Percentiles rank a stretch among this genome's conserved stretches.
Evolutionary conservation across 2,113 vertebrate species (phyloP).

Genomic region (Podilymbus podiceps): DNA sequence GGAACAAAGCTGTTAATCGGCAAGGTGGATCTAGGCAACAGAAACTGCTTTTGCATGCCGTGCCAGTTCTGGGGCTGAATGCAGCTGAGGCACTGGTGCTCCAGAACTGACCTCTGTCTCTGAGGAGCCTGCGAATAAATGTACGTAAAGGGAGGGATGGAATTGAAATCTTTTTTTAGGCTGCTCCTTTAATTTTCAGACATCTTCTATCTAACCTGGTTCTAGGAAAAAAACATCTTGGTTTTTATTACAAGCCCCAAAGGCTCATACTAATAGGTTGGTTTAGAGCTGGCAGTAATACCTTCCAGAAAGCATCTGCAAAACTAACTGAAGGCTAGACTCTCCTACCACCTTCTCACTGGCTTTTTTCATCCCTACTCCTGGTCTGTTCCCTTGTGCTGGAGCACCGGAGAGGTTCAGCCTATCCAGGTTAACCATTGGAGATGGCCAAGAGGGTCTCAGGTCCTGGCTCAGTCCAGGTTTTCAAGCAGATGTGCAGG

Average conservation of each 20-base stretch:
- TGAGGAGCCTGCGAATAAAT: neutral
- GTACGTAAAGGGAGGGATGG: neutral
- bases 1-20: neutral
- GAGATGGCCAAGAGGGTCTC: neutral
- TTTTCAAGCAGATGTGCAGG: neutral
- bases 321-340: neutral
- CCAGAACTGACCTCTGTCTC: neutral
- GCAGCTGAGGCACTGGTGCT: neutral
- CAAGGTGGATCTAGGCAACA: neutral
- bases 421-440: too few species aligned
- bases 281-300: slow-evolving; percentile 40
- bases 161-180: neutral
- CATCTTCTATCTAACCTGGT: neutral
- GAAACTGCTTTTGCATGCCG: neutral
- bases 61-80: neutral
- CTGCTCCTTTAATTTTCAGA: slow-evolving; percentile 62
- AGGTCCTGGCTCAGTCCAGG: neutral
- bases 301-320: neutral
- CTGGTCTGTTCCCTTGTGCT: neutral
- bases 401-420: neutral
- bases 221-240: neutral
- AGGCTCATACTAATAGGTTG: slow-evolving; percentile 37
- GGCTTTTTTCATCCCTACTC: neutral
- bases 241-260: slow-evolving; percentile 45
- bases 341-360: neutral